Conservation (phyloP, 1,140 invertebrate species). For the Aphaenogaster ashmeadi region DNA sequence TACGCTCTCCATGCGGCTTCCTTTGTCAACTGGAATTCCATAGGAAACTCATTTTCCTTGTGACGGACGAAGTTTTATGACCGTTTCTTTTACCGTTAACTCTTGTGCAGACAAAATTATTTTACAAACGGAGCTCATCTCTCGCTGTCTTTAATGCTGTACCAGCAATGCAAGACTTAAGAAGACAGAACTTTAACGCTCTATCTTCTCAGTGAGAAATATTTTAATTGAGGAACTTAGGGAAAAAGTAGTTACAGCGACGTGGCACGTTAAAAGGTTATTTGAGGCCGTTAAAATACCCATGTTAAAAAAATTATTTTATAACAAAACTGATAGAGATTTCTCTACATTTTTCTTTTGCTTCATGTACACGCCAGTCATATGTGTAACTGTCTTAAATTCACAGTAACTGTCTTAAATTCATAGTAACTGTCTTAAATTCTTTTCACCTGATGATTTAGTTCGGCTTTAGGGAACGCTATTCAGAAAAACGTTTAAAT, state of each 20-base stretch:
- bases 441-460: not conserved
- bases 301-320: not conserved
- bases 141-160: not conserved
- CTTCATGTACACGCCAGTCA: not conserved
- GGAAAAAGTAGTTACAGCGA: not conserved
- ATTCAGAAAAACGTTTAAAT: not conserved
- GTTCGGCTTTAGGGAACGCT: not conserved
- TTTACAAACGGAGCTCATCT: slow-evolving; percentile 21
- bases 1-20: slow-evolving; percentile 19
- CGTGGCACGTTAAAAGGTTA: not conserved
- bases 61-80: slow-evolving; percentile 46
- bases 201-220: slow-evolving; percentile 19
- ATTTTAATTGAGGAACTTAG: slow-evolving; percentile 37
- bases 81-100: slow-evolving; percentile 25
- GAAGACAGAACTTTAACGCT: slow-evolving; percentile 34
- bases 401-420: not conserved
- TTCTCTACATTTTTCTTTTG: not conserved
- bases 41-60: slow-evolving; percentile 47
- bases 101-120: slow-evolving; percentile 37
- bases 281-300: not conserved
- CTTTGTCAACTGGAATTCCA: slow-evolving; percentile 35
- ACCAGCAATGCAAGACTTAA: not conserved
- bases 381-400: not conserved
- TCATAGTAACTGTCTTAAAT: not conserved
- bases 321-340: not conserved